phyloP scores from a whole-genome alignment of 2,888 invertebrate species.

The Troglohyphantes excavatus region DNA sequence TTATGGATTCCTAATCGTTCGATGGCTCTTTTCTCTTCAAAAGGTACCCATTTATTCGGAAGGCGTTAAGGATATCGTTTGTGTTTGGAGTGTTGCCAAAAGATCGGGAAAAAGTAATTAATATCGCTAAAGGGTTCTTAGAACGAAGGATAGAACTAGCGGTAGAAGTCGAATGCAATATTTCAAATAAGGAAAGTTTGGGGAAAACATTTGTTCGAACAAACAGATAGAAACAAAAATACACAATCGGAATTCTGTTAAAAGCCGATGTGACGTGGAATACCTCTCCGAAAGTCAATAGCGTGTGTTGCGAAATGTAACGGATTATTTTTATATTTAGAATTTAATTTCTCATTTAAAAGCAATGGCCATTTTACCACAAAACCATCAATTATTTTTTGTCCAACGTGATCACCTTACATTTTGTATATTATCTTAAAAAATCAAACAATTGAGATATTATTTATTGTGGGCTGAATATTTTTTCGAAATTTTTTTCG shows the following conservation, averaged over 20 bases:
- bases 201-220: neutral
- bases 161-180: neutral
- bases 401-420: too few relatives aligned
- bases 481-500: too few relatives aligned
- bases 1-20: conserved; percentile 13
- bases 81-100: conserved; percentile 2
- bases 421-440: too few relatives aligned
- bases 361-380: too few relatives aligned
- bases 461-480: too few relatives aligned
- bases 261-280: neutral
- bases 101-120: conserved; percentile 12
- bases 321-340: neutral
- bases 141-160: neutral
- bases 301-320: neutral
- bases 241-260: neutral
- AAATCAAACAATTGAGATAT: too few relatives aligned
- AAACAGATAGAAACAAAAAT: neutral
- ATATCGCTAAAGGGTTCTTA: conserved; percentile 1
- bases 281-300: conserved; percentile 13
- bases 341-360: too few relatives aligned
- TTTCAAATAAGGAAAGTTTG: neutral
- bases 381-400: too few relatives aligned
- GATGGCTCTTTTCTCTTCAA: neutral
- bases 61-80: neutral
- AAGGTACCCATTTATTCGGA: neutral